Conservation (phyloP, 2,113 vertebrate species). For the Herpetotheres cachinnans region DNA sequence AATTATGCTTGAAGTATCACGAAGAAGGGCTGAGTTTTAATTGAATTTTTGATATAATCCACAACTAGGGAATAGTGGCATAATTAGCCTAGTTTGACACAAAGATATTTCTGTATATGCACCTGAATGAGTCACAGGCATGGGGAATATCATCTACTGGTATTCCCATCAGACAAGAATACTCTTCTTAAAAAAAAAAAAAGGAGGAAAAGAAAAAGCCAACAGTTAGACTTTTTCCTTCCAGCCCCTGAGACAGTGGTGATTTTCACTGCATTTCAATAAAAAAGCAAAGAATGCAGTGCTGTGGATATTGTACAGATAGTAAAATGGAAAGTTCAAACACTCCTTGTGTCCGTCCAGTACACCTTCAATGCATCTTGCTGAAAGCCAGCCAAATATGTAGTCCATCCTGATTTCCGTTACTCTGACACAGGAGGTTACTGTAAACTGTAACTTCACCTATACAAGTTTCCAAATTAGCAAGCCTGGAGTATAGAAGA, state of each 20-base stretch:
- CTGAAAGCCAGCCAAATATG: neutral
- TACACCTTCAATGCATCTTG: neutral
- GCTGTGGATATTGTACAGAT: neutral
- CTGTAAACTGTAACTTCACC: neutral
- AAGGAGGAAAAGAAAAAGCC: neutral
- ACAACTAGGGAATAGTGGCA: neutral
- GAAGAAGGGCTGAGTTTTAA: neutral
- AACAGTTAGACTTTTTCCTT: neutral
- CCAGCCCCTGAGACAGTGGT: neutral
- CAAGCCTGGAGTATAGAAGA: neutral
- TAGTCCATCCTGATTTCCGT: neutral
- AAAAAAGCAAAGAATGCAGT: neutral
- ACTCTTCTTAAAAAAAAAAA: neutral
- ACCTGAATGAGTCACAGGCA: neutral
- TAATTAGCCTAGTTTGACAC: slow-evolving; percentile 8
- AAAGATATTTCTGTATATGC: neutral
- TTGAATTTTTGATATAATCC: neutral
- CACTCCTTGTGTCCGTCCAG: neutral
- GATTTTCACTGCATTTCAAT: neutral
- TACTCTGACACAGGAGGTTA: neutral
- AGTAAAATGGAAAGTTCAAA: neutral
- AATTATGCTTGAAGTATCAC: neutral
- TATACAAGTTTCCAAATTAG: neutral
- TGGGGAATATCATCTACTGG: neutral
- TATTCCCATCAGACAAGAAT: neutral